Percentiles rank a stretch among this genome's conserved stretches.
phyloP scores from a whole-genome alignment of 2,113 vertebrate genomes.

The Myrmophylax atrothorax region DNA sequence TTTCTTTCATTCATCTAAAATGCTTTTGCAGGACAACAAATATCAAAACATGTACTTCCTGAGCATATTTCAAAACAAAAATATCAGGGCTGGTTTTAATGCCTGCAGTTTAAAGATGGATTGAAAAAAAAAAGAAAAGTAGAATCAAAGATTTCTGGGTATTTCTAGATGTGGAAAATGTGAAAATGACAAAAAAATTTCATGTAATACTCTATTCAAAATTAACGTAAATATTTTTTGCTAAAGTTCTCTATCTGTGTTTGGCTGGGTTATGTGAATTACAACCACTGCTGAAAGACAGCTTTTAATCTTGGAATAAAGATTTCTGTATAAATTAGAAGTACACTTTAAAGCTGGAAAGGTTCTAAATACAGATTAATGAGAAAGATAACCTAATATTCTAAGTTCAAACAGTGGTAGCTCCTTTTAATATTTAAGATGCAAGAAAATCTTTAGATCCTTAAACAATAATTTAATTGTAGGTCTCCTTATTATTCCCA shows the following conservation, averaged over 20 bases:
- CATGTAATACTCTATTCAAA: not conserved
- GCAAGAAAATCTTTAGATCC: conserved; percentile 5
- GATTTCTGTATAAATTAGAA: not conserved
- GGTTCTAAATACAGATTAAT: not conserved
- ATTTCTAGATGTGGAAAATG: not conserved
- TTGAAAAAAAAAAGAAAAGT: conserved; percentile 18
- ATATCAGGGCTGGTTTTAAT: not conserved
- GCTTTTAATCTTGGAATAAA: conserved; percentile 31
- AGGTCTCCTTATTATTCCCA: not conserved
- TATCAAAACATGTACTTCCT: not conserved
- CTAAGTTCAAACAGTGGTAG: not conserved
- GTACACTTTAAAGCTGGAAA: conserved; percentile 14
- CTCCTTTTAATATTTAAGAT: not conserved
- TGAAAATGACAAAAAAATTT: not conserved
- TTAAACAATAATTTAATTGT: not conserved
- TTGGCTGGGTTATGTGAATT: conserved; percentile 28
- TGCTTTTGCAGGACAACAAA: not conserved
- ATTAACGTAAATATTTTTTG: not conserved
- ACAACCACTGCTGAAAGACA: not conserved
- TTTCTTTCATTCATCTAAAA: not conserved
- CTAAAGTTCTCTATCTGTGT: not conserved
- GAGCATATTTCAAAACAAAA: not conserved
- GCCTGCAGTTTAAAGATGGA: not conserved
- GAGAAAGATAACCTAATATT: not conserved
- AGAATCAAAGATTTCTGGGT: not conserved